Conservation (phyloP, 2,113 vertebrate genomes). For the Heteronetta atricapilla region DNA sequence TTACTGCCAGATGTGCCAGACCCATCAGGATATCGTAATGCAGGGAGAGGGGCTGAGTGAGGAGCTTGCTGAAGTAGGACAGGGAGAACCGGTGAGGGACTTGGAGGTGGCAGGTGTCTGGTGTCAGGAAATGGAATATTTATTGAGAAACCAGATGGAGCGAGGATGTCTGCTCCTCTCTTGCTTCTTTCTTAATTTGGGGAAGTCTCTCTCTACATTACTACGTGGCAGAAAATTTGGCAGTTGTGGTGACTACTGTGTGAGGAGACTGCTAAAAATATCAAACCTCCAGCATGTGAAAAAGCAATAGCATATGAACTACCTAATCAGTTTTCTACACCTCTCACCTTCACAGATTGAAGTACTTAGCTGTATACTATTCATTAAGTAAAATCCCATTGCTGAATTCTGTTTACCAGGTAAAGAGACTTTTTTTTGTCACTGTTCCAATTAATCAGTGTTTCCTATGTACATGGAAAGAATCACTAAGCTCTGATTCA, state of each 20-base stretch:
- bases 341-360: not conserved
- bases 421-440: not conserved
- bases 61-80: not conserved
- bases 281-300: not conserved
- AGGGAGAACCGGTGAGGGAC: not conserved
- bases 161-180: not conserved
- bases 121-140: not conserved
- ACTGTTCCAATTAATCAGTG: constrained; percentile 30
- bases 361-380: not conserved
- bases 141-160: not conserved
- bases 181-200: not conserved
- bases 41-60: not conserved
- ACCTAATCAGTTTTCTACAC: constrained; percentile 33
- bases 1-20: not conserved
- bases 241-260: not conserved
- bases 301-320: constrained; percentile 14
- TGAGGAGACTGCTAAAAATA: constrained; percentile 32
- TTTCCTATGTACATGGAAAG: constrained; percentile 48
- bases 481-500: constrained; percentile 26
- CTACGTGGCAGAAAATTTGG: not conserved
- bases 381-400: constrained; percentile 42
- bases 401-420: constrained; percentile 51
- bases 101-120: not conserved
- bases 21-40: not conserved
- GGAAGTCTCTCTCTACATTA: not conserved